phyloP scores from a whole-genome alignment of 2,888 invertebrate genomes.

The Thumatha senex region DNA sequence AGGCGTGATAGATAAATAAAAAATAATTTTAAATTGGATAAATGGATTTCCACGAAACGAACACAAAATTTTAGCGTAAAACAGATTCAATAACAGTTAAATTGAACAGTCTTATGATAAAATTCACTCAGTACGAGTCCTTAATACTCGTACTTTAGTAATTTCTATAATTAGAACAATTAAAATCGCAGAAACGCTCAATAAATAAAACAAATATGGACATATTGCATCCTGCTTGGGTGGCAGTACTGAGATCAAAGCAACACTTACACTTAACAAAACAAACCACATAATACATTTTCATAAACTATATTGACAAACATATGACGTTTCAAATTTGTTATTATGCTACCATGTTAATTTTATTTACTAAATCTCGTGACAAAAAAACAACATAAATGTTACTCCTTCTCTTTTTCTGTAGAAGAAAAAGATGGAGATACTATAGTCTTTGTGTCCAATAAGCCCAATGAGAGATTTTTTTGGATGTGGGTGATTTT shows the following conservation, averaged over 20 bases:
- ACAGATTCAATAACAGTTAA: too few species aligned
- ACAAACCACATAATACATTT: conserved; percentile 7
- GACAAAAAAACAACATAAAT: too few species aligned
- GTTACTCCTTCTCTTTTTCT: too few species aligned
- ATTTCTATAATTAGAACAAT: conserved; percentile 5
- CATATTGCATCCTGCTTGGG: conserved; percentile 36
- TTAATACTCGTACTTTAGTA: neutral
- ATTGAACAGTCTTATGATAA: too few species aligned
- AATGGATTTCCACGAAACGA: too few species aligned
- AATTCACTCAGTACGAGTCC: neutral
- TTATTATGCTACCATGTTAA: neutral
- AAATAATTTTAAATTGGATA: too few species aligned
- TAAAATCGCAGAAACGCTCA: neutral
- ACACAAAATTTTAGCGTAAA: too few species aligned
- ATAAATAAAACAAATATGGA: conserved; percentile 9
- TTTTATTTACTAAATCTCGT: neutral
- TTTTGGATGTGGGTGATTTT: too few species aligned
- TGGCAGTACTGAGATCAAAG: conserved; percentile 42
- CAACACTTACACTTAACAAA: conserved; percentile 17
- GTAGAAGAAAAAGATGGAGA: too few species aligned
- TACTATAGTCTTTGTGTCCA: too few species aligned
- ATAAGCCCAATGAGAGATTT: too few species aligned
- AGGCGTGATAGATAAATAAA: too few species aligned
- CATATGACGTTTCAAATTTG: conserved; percentile 29
- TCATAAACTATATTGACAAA: conserved; percentile 46